Evolutionary conservation across 2,888 invertebrate species (phyloP), one percentile per base, ranked within the genome.

Genomic region (Lithophane semibrunnea): DNA sequence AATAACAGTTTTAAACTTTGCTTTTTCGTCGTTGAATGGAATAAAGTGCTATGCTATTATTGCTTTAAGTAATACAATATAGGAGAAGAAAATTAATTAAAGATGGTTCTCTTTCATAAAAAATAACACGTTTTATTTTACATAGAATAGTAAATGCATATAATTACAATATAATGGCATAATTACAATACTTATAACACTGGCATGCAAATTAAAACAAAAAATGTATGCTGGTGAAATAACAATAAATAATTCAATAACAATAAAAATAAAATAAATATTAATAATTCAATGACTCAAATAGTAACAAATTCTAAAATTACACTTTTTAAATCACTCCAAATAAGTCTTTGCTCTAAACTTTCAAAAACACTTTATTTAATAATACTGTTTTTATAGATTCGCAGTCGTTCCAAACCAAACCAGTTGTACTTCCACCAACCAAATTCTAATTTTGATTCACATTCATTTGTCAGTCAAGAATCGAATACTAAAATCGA

Each of bases 91-190:
- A 4, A 56, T 10, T n/a, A 29, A 69, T 70, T 52, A 58, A 70
- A 73, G 75, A 52, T 13, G 21, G 1, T 16, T 4, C 2, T 21
- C 2, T 64, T 49, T 18, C 70, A 56, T n/a, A 24, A 37, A 52
- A 63, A 78, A n/a, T 42, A 29, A n/a, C 0, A 24, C 29, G 24
- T 42, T 70, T 73, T 73, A 63, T 77, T 77, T 82, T 44, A 66
- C 8, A 82, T 42, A 52, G 16, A 63, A 29, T 24, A 68, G 12
- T 82, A 82, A 82, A 82, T 82, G 81, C 81, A n/a, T n/a, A n/a
- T n/a, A n/a, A n/a, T n/a, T n/a, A n/a, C n/a, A 69, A 63, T 54
- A 58, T 12, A 67, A 77, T 82, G 73, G 73, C 61, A 54, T 47
- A 8, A 29, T 70, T 70, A 9, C 37, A 77, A 49, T 69, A n/a